Evolutionary conservation across 2,888 invertebrate species (phyloP), one percentile per base, ranked within the genome.

Genomic region (Drosophila pullipes): DNA sequence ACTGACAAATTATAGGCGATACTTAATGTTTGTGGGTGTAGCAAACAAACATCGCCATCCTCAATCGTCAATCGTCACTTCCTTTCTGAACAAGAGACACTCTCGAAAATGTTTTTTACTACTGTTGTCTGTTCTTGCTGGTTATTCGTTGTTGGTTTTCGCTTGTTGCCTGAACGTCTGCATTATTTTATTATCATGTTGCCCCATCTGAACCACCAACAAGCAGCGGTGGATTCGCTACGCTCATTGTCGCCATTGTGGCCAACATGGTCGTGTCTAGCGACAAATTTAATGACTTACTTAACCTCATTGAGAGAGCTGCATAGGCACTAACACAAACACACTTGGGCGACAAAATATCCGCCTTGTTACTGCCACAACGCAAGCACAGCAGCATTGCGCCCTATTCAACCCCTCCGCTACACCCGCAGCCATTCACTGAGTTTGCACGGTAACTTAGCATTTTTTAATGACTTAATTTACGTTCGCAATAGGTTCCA

Each of bases 381-480:
- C 63, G 57, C 66, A 53, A 53, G 69, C 71, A 68, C 57, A 59
- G 68, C 74, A 69, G 53, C 63, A 50, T 30, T 30, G 44, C 22
- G 33, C 53, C 37, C 13, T 1, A 28, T 35, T 54, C 54, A 33
- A 18, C 50, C 50, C 37, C 7, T 2, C 31, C 54, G 58, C 66
- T 53, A 22, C 41, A 53, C 47, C 47, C 63, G 44, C 72, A 37
- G 54, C 64, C 62, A 41, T 39, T 58, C 69, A 44, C 35, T 33
- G 61, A 33, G 55, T 70, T 69, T 30, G 70, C 68, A 61, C 64
- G 74, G 75, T 76, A 84, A 81, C 91, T 91, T 91, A 89, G 91
- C 85, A 91, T 90, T 91, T 92, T 91, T 91, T 91, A 92, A 92
- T 92, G 91, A 91, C 92, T 92, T 92, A 91, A 92, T 92, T 92